A percentile compares a stretch with the other conserved stretches of the same genome.
phyloP scores from a whole-genome alignment of 2,797 vertebrate genomes.

The Rhinoraja longicauda region DNA sequence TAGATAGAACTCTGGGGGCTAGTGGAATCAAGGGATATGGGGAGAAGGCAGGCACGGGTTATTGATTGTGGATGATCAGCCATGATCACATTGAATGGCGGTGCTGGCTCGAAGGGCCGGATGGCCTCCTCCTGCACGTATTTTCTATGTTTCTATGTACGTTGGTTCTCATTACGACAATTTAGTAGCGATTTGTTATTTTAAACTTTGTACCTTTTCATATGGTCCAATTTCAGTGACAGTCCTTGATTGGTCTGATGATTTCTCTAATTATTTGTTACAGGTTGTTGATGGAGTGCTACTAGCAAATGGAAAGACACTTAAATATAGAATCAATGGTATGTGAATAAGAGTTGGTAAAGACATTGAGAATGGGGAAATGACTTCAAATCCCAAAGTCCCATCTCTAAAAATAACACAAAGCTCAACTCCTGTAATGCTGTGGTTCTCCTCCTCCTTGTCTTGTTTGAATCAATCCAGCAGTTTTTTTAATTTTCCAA shows the following conservation, averaged over 20 bases:
- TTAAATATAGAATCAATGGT: slow-evolving; percentile 92
- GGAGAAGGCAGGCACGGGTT: no score
- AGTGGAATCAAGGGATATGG: no score
- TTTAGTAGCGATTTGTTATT: not conserved
- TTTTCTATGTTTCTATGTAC: no score
- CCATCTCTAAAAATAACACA: not conserved
- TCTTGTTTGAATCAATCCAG: not conserved
- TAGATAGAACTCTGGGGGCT: no score
- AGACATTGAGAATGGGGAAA: not conserved
- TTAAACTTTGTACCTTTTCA: not conserved
- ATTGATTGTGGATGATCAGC: no score
- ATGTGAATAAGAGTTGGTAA: slow-evolving; percentile 44
- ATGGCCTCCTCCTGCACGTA: no score
- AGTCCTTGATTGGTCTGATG: not conserved
- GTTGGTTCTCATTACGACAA: not conserved
- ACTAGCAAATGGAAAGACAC: slow-evolving; percentile 66
- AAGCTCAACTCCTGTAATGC: not conserved
- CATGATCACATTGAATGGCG: no score
- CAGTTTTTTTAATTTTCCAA: not conserved
- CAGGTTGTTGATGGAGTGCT: slow-evolving; percentile 82
- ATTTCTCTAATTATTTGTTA: slow-evolving; percentile 33
- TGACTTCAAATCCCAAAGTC: not conserved
- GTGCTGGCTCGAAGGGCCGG: no score
- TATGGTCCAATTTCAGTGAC: not conserved
- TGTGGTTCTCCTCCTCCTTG: not conserved